These are phyloP conservation scores for Odontophorus gujanensis DNA, from an alignment of 2,113 vertebrate species.

Conservation along the genomic window DNA sequence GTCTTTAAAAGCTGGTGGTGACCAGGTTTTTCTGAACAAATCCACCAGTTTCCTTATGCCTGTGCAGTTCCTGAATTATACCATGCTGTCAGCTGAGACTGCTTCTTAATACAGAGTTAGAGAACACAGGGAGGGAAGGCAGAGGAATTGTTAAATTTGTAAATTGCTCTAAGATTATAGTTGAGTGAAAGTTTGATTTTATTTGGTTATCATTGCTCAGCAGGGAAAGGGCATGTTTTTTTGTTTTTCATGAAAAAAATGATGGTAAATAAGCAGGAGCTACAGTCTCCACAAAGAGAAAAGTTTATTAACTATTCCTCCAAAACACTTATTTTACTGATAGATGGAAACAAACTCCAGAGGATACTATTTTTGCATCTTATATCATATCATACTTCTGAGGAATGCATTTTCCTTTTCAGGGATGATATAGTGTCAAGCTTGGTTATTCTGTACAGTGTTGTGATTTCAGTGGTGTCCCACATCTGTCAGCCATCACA, in stretches of 20 bases:
- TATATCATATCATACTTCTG: background rate
- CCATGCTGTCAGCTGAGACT: background rate
- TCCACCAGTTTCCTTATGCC: background rate
- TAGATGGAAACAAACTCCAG: constrained; percentile 1
- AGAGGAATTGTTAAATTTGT: background rate
- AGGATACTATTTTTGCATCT: background rate
- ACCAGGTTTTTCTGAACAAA: background rate
- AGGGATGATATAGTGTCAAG: background rate
- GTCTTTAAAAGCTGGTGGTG: background rate
- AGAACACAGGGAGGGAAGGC: background rate
- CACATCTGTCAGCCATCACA: background rate
- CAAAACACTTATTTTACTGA: background rate
- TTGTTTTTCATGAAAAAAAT: background rate
- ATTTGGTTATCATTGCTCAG: background rate
- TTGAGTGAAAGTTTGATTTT: background rate
- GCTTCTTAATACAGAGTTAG: background rate
- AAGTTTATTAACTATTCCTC: background rate
- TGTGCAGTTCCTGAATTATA: background rate
- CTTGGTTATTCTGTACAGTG: background rate
- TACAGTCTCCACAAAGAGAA: background rate
- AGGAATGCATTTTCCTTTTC: background rate
- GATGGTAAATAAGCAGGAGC: background rate
- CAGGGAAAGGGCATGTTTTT: background rate
- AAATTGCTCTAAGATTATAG: background rate
- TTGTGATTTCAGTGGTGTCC: background rate